Base-by-base conservation (phyloP, 2,797 vertebrate genomes). In the Sebastes vulpes region DNA sequence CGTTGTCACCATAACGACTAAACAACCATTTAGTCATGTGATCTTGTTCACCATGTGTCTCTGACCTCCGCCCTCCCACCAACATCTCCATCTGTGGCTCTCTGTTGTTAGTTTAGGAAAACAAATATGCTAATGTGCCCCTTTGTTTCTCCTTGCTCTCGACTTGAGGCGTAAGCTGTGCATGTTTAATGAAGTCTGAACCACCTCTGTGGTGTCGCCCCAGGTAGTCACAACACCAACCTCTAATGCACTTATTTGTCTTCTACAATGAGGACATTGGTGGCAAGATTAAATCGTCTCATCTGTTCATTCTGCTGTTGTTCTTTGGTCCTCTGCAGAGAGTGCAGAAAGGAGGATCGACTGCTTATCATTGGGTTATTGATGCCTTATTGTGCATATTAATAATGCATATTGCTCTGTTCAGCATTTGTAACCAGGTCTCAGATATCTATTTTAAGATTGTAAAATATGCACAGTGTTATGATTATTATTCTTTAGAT, bases 141-240 rank as follows among this genome's bases (percentile, higher is more conserved):
- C 42, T 23, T 35, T 57, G 35, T 64, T 42, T 59, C 20, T 53
- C 32, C 58, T 69, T 73, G 74, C 46, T 70, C 64, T 73, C 23
- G 32, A 64, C 54, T 68, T 12, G 11, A 12, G 50, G 20, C 31
- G 3, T 48, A 38, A 68, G 58, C 32, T 50, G n/a, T 50, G 26
- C 57, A 72, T 58, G 42, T 61, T 54, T 70, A 74, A 73, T 77
- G 32, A 46, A 50, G 50, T 56, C 53, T 32, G 32, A 63, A 60
- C 58, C 68, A 50, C 26, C 57, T 4, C 29, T 12, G 64, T 42
- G 29, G 26, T 21, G 58, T 56, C 67, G 31, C 72, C 66, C 9
- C 9, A 38, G 48, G 59, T 57, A 20, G 38, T 57, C 38, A 2
- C 35, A 60, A 48, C 53, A 53, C 10, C 21, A 72, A 14, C 53